Conservation (phyloP, 2,113 vertebrate genomes). For the Ibidorhyncha struthersii region DNA sequence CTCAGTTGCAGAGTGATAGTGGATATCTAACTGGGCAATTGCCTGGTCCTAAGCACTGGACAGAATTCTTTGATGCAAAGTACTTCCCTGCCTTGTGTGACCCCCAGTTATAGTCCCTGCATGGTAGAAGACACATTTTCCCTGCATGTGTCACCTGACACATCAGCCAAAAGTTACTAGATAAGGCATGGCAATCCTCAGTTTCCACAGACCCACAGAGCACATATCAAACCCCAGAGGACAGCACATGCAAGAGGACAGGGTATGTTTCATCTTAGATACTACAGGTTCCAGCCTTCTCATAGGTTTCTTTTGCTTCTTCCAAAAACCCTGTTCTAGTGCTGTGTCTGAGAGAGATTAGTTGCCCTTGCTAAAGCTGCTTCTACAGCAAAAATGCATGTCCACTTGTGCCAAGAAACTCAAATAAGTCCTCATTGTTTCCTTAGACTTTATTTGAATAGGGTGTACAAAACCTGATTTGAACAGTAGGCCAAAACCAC, state of each 20-base stretch:
- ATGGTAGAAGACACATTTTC: not conserved
- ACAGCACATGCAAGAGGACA: not conserved
- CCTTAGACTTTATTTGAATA: not conserved
- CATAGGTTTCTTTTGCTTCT: not conserved
- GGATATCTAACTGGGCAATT: not conserved
- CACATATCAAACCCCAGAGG: not conserved
- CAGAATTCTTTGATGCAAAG: not conserved
- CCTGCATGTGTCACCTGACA: not conserved
- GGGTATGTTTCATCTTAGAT: not conserved
- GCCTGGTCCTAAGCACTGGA: not conserved
- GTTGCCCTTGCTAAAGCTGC: not conserved
- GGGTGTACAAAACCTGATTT: not conserved
- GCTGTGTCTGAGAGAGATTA: not conserved
- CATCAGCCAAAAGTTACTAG: not conserved
- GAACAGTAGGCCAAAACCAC: not conserved
- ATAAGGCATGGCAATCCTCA: not conserved
- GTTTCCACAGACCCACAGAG: not conserved
- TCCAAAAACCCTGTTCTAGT: not conserved
- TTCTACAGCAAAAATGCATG: not conserved
- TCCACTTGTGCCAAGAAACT: not conserved
- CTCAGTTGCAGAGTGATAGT: not conserved
- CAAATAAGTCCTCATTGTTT: not conserved
- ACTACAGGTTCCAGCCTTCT: not conserved
- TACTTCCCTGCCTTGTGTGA: not conserved
- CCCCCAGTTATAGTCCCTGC: not conserved